Conservation (phyloP, 2,113 vertebrate species). For the Eretmodus cyanostictus region DNA sequence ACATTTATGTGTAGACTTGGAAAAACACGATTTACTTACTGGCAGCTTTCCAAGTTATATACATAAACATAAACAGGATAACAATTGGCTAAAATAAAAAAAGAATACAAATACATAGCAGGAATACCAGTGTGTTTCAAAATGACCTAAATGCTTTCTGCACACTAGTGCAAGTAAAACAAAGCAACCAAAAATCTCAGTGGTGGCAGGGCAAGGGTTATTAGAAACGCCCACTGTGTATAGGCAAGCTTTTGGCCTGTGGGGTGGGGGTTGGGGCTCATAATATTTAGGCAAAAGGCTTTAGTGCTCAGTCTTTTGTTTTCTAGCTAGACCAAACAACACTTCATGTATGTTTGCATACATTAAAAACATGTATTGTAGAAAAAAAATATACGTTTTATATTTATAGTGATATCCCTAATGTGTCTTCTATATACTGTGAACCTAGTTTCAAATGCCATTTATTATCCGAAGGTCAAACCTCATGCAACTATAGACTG, state of each 20-base stretch:
- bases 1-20: background rate
- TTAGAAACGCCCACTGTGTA: background rate
- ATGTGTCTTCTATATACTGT: background rate
- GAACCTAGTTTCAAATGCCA: background rate
- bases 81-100: background rate
- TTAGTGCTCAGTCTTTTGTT: background rate
- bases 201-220: background rate
- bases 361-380: background rate
- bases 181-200: background rate
- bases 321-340: background rate
- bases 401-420: background rate
- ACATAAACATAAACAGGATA: background rate
- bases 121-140: background rate
- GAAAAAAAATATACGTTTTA: background rate
- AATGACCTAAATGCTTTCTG: background rate
- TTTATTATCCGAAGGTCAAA: background rate
- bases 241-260: background rate
- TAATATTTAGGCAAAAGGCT: background rate
- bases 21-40: background rate
- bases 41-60: background rate
- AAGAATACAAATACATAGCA: background rate
- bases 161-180: background rate
- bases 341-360: background rate
- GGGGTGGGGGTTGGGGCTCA: background rate
- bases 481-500: background rate